Evolutionary conservation across 2,113 vertebrate species (phyloP), one percentile per base, ranked within the genome.

Genomic region (Coptodon rendalli): DNA sequence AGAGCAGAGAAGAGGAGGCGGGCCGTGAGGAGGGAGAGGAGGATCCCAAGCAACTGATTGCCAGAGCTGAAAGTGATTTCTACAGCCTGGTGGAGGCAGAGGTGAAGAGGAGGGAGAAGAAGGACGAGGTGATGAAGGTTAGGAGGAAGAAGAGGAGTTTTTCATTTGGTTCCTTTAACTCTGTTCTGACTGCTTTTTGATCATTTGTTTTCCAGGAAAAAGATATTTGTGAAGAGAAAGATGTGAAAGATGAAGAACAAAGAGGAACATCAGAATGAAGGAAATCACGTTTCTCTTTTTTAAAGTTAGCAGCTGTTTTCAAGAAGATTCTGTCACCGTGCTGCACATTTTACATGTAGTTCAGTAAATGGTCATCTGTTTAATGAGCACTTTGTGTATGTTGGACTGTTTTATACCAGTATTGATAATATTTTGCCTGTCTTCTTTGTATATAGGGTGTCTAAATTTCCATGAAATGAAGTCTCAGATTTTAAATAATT

Each of bases 1-100:
- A 95, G 88, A 93, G 95, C 89, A 73, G 82, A 4, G 90, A 92
- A 8, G 94, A 93, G 2, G 91, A 94, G 5, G 57, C 5, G 0
- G 80, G 54, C 4, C 87, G 38, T 4, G 92, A 92, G 6, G 91
- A 91, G 1, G 81, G 84, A 2, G 92, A 92, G 22, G 86, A 91
- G 2, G n/a, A 48, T 53, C 82, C 87, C 0, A 73, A 94, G 11
- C 88, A 93, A 81, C 83, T 95, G 29, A 90, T 93, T 2, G 12
- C 38, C 29, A 85, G 54, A 27, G 93, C 91, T 0, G 89, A 95
- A 87, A 57, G 79, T 0, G 88, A 95, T 73, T 95, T 94, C 81
- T 89, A 66, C 87, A 89, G 50, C 22, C 3, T 91, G 45, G 90
- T 94, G 63, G 93, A 94, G 82, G n/a, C 48, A 3, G 92, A 95